Percentiles rank a stretch among this genome's conserved stretches.
These are phyloP conservation scores for Neopelma chrysocephalum DNA, from an alignment of 2,797 vertebrate species.

Conservation along the genomic window DNA sequence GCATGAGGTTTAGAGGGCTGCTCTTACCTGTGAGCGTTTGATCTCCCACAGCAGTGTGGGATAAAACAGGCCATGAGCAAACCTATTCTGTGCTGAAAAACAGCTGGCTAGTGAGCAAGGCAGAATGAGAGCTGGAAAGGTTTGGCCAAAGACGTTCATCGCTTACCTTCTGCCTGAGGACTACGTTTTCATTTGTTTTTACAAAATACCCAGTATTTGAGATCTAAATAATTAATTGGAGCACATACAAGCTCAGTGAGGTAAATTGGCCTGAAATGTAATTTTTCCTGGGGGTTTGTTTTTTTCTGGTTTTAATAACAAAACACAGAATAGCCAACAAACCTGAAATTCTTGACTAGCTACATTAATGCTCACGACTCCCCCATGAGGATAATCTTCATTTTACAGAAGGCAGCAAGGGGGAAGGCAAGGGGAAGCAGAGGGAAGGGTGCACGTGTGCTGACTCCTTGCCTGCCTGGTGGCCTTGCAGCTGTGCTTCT, in stretches of 20 bases:
- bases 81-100: not conserved
- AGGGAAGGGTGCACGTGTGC: not conserved
- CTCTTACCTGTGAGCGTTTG: not conserved
- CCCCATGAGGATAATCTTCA: constrained; percentile 4
- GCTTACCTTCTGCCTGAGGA: not conserved
- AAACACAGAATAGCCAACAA: not conserved
- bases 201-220: not conserved
- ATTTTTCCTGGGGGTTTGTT: not conserved
- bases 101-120: not conserved
- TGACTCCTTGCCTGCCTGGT: not conserved
- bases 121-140: not conserved
- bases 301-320: not conserved
- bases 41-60: not conserved
- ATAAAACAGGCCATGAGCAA: not conserved
- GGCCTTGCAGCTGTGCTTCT: not conserved
- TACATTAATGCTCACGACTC: not conserved
- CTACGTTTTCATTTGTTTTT: not conserved
- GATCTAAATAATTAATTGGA: not conserved
- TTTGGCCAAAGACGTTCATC: not conserved
- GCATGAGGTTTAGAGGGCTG: not conserved
- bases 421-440: not conserved
- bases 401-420: not conserved
- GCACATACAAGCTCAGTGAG: not conserved
- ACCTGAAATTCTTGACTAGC: not conserved
- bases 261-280: not conserved